Evolutionary conservation across 1,140 invertebrate species (phyloP).

Genomic region (Rhyzopertha dominica): DNA sequence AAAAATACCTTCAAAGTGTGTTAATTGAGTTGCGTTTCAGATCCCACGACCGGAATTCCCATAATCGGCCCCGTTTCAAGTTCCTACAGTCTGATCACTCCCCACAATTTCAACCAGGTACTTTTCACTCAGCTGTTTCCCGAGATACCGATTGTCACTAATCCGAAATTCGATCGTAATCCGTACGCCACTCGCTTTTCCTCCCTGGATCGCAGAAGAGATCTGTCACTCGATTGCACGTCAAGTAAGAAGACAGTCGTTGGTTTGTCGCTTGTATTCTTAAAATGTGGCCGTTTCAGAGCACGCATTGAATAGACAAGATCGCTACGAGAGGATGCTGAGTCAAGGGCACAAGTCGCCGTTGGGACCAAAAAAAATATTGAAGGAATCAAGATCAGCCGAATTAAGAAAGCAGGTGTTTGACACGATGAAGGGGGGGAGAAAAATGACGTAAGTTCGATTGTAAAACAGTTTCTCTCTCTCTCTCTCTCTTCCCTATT

Average conservation of each 20-base stretch:
- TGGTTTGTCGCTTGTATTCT: no score
- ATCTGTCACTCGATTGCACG: constrained; percentile 31
- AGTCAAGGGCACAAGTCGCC: constrained; percentile 51
- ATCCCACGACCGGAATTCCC: constrained; percentile 66
- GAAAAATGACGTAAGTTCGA: constrained; percentile 42
- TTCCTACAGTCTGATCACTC: constrained; percentile 52
- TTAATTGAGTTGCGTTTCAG: constrained; percentile 42
- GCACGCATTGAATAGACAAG: constrained; percentile 39
- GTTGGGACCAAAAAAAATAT: constrained; percentile 27
- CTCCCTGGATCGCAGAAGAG: constrained; percentile 38
- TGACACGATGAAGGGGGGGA: constrained; percentile 39
- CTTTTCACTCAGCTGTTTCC: constrained; percentile 73
- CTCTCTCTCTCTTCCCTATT: no score
- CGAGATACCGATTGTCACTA: constrained; percentile 52
- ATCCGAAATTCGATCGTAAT: no score
- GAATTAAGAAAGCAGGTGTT: constrained; percentile 38
- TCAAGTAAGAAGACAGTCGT: constrained; percentile 28
- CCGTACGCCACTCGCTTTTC: no score
- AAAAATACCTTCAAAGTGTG: no score
- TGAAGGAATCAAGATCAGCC: constrained; percentile 29
- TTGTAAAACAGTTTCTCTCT: no score
- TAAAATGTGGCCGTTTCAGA: no score
- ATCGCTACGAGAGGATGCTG: constrained; percentile 57
- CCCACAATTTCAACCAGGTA: constrained; percentile 76
- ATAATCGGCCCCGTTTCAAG: constrained; percentile 57